A percentile compares a stretch with the other conserved stretches of the same genome.
phyloP scores from a whole-genome alignment of 1,140 invertebrate genomes.

The Eurosta solidaginis region DNA sequence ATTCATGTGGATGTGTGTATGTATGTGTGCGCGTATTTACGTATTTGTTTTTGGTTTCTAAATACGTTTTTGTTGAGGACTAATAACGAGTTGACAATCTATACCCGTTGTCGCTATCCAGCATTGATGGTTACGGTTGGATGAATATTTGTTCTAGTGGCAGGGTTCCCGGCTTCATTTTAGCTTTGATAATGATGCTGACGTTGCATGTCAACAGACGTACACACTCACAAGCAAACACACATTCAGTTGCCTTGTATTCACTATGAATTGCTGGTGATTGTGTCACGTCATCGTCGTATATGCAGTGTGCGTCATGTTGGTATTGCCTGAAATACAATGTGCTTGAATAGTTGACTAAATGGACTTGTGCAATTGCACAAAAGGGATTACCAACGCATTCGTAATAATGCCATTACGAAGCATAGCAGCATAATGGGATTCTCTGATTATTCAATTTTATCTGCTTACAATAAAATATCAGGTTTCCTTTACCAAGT shows the following conservation, averaged over 20 bases:
- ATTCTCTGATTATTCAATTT: too few relatives aligned
- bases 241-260: too few relatives aligned
- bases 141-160: too few relatives aligned
- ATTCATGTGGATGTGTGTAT: background rate
- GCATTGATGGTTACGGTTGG: background rate
- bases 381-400: conserved; percentile 16
- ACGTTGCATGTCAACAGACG: background rate
- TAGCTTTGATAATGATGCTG: conserved; percentile 14
- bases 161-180: background rate
- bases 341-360: background rate
- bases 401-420: too few relatives aligned
- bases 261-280: background rate
- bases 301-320: background rate
- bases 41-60: background rate
- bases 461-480: too few relatives aligned
- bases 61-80: background rate
- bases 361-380: background rate
- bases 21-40: background rate
- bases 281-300: conserved; percentile 25
- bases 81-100: conserved; percentile 12
- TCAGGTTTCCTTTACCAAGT: too few relatives aligned
- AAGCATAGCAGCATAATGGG: too few relatives aligned
- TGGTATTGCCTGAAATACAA: background rate
- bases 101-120: background rate
- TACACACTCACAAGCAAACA: background rate